Base-by-base conservation (phyloP, 2,113 vertebrate genomes). In the Lophochroa leadbeateri region DNA sequence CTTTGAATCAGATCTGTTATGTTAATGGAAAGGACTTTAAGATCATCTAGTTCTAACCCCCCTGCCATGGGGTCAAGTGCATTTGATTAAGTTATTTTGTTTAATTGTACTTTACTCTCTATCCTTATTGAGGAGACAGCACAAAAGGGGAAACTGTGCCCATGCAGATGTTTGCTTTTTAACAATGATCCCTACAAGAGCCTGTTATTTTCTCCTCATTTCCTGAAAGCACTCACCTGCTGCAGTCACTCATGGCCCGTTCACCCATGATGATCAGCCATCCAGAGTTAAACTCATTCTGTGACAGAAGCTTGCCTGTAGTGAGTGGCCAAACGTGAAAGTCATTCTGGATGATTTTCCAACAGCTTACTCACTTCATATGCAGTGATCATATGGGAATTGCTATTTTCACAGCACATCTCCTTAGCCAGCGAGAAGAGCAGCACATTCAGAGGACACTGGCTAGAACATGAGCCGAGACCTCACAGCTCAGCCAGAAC, bases 61-160 rank as follows among this genome's bases (percentile, higher is more conserved):
- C 33, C 33, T 24, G 21, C 21, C 33, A 58, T 10, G 33, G 57
- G 33, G 21, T 35, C 57, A 58, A 58, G 68, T 13, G 31, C 6
- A 12, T 17, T 21, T 37, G 29, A 49, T 70, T 31, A 6, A 49
- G 60, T 64, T 72, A 28, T 64, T 86, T 85, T 72, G 25, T 33
- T 53, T 53, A 65, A 60, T 16, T 70, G 52, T 80, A 60, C 53
- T 80, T 71, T 29, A 84, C 24, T 67, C 37, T 74, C 80, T 50
- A 8, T 68, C 25, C 86, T 82, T 75, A 72, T 12, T 63, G 86
- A 75, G 35, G 82, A 82, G 86, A 93, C 31, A 86, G 81, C 85
- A 94, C 86, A 83, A 93, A 89, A 94, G 91, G 44, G 92, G 46
- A 80, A 90, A 88, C 44, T 23, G 50, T 87, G 76, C 82, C 67